Conservation (phyloP, 2,888 invertebrate genomes). For the Endotricha flammealis region DNA sequence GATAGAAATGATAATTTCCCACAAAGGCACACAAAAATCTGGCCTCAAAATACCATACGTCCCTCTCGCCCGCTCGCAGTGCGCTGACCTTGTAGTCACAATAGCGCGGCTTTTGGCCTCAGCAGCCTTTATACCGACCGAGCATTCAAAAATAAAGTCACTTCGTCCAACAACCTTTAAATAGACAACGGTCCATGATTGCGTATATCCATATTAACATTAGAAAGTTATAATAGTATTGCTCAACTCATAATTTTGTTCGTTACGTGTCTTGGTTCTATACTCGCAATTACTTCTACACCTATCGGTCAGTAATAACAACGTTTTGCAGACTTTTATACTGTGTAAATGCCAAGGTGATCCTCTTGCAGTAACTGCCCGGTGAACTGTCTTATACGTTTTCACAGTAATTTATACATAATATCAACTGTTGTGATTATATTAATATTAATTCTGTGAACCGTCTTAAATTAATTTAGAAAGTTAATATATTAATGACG, state of each 20-base stretch:
- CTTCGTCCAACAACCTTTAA: slow-evolving; percentile 17
- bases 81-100: slow-evolving; percentile 65
- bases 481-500: slow-evolving; percentile 21
- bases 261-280: slow-evolving; percentile 7
- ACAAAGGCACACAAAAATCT: slow-evolving; percentile 39
- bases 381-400: slow-evolving; percentile 30
- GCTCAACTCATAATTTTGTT: slow-evolving; percentile 6
- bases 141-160: slow-evolving; percentile 28
- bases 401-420: slow-evolving; percentile 15
- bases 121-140: slow-evolving; percentile 24
- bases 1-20: slow-evolving; percentile 27
- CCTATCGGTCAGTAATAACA: slow-evolving; percentile 31
- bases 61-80: slow-evolving; percentile 43
- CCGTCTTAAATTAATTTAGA: slow-evolving; percentile 14
- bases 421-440: slow-evolving; percentile 3
- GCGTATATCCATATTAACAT: slow-evolving; percentile 1
- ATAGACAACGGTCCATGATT: slow-evolving; percentile 1
- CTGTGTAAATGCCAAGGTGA: slow-evolving; percentile 66
- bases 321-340: slow-evolving; percentile 36
- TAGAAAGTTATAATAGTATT: slow-evolving; percentile 7
- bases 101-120: slow-evolving; percentile 43
- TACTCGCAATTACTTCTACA: slow-evolving; percentile 7
- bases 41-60: slow-evolving; percentile 49
- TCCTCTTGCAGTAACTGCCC: slow-evolving; percentile 51
- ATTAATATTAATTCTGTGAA: slow-evolving; percentile 14